These are phyloP conservation scores for Chiloscyllium plagiosum DNA, from an alignment of 2,113 vertebrate genomes.

Conservation along the genomic window DNA sequence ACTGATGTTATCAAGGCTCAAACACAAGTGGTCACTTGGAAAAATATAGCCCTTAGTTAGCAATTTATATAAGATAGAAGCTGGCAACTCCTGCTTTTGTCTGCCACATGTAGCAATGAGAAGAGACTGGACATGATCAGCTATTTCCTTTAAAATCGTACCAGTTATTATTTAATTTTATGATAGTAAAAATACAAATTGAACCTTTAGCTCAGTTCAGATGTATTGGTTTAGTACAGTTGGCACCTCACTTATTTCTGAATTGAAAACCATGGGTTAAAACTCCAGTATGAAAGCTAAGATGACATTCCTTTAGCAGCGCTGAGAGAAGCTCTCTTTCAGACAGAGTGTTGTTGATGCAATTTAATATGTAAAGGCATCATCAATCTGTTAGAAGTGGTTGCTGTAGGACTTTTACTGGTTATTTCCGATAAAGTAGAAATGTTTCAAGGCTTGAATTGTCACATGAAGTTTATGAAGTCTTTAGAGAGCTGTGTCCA, in stretches of 20 bases:
- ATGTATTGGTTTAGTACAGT: neutral
- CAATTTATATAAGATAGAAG: neutral
- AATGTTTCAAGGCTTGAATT: too few relatives aligned
- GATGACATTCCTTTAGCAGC: neutral
- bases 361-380: too few relatives aligned
- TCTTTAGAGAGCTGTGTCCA: too few relatives aligned
- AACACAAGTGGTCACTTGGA: neutral
- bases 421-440: too few relatives aligned
- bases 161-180: neutral
- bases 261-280: neutral
- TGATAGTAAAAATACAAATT: neutral
- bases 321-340: neutral
- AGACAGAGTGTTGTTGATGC: neutral
- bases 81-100: neutral
- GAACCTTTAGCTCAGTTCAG: neutral
- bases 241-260: neutral
- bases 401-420: too few relatives aligned
- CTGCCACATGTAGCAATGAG: neutral
- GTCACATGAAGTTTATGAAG: too few relatives aligned
- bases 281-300: neutral
- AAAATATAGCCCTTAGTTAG: neutral
- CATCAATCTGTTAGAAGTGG: too few relatives aligned
- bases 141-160: neutral
- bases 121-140: neutral
- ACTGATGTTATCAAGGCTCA: slow-evolving; percentile 3